These are phyloP conservation scores for Propithecus deckenii DNA, from an alignment of 2,797 vertebrate species.

Conservation along the genomic window DNA sequence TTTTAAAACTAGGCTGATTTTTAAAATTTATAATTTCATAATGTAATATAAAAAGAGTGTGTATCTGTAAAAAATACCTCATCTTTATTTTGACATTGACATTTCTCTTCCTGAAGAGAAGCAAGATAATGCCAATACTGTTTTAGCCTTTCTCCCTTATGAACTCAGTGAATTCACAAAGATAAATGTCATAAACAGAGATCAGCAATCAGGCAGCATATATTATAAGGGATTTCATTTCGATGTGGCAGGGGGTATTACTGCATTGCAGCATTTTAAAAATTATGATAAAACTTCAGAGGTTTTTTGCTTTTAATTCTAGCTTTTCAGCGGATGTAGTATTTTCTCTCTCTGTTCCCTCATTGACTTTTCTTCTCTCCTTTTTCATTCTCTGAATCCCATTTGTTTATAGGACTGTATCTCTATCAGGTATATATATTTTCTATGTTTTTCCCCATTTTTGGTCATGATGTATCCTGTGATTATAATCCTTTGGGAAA, in stretches of 20 bases:
- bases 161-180: conserved; percentile 73
- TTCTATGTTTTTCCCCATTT: background rate
- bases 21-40: conserved; percentile 48
- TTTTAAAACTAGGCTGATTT: background rate
- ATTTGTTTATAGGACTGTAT: background rate
- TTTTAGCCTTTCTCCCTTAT: conserved; percentile 67
- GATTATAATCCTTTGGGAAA: background rate
- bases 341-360: conserved; percentile 16
- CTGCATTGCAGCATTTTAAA: conserved; percentile 59
- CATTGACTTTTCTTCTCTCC: background rate
- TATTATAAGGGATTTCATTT: conserved; percentile 55
- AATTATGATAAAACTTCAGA: conserved; percentile 51
- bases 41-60: conserved; percentile 53
- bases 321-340: background rate
- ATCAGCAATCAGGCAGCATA: conserved; percentile 39
- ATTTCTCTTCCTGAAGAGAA: conserved; percentile 68
- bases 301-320: conserved; percentile 5
- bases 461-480: background rate
- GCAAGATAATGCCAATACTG: conserved; percentile 50
- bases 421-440: background rate
- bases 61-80: conserved; percentile 20
- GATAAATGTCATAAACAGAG: conserved; percentile 73
- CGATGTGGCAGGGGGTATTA: conserved; percentile 26
- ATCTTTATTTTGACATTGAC: conserved; percentile 64
- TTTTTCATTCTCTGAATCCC: background rate